Conservation (phyloP, 2,888 invertebrate species). For the Amiota communis region DNA sequence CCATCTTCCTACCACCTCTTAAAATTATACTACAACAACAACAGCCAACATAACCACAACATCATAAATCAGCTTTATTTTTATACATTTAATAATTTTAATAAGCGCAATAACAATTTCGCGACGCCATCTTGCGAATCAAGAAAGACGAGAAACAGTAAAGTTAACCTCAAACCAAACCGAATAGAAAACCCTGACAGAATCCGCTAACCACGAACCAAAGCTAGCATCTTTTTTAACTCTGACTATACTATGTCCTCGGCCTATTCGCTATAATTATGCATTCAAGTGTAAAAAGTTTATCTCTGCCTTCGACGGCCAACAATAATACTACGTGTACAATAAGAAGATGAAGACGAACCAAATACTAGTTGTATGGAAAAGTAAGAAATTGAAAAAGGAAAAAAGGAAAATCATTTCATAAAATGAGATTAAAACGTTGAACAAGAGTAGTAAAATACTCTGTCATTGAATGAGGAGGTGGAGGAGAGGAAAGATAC, state of each 20-base stretch:
- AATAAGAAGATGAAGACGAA: not conserved
- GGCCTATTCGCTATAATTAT: constrained; percentile 57
- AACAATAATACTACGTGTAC: not conserved
- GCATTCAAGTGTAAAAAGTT: constrained; percentile 67
- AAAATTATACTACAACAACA: too few species aligned
- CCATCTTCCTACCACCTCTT: too few species aligned
- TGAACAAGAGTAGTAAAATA: constrained; percentile 6
- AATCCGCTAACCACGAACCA: constrained; percentile 10
- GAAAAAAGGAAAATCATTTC: constrained; percentile 54
- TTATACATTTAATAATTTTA: constrained; percentile 58
- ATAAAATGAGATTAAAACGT: constrained; percentile 64
- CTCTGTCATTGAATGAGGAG: not conserved
- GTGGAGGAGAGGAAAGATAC: not conserved
- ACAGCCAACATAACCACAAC: constrained; percentile 49
- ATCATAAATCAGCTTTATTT: constrained; percentile 54
- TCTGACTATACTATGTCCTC: not conserved
- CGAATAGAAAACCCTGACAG: not conserved
- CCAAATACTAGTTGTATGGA: not conserved
- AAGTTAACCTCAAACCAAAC: constrained; percentile 11
- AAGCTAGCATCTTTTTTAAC: not conserved
- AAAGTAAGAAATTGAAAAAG: constrained; percentile 59
- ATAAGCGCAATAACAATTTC: constrained; percentile 62
- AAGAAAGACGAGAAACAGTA: constrained; percentile 38
- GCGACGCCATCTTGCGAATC: constrained; percentile 59
- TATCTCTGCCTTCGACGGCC: constrained; percentile 54